phyloP scores from a whole-genome alignment of 2,888 invertebrate genomes.

The Apomyelois bistriatella region DNA sequence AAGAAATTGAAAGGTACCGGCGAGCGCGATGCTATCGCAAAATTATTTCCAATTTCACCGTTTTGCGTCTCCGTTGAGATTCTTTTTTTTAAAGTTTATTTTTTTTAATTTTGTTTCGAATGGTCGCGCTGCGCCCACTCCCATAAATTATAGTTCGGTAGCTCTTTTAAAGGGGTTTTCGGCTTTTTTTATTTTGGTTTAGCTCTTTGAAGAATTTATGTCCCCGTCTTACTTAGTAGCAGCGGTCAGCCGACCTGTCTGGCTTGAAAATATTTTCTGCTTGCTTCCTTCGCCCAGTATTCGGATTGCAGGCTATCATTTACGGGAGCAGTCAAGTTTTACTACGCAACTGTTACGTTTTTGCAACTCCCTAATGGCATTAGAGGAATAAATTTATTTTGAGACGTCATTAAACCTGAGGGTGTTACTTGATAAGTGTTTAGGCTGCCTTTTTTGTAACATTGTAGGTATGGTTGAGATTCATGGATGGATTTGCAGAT shows the following conservation, averaged over 20 bases:
- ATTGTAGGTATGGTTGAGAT: no score
- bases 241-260: conserved; percentile 62
- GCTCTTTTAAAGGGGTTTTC: conserved; percentile 74
- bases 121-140: conserved; percentile 55
- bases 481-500: no score
- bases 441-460: background rate
- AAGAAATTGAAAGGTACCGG: conserved; percentile 75
- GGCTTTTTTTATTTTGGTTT: conserved; percentile 71
- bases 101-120: conserved; percentile 58
- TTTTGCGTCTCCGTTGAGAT: conserved; percentile 64
- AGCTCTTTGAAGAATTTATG: conserved; percentile 78
- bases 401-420: background rate
- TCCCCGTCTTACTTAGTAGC: conserved; percentile 76
- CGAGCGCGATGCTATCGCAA: conserved; percentile 71
- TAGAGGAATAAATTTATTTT: conserved; percentile 8
- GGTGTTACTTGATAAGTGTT: background rate
- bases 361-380: conserved; percentile 2
- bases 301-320: conserved; percentile 12
- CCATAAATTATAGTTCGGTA: conserved; percentile 81
- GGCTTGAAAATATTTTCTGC: conserved; percentile 40
- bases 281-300: conserved; percentile 17
- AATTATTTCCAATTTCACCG: conserved; percentile 80
- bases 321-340: conserved; percentile 9
- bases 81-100: conserved; percentile 30
- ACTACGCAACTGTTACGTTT: conserved; percentile 2